phyloP scores from a whole-genome alignment of 2,888 invertebrate species.

The Trissolcus japonicus region DNA sequence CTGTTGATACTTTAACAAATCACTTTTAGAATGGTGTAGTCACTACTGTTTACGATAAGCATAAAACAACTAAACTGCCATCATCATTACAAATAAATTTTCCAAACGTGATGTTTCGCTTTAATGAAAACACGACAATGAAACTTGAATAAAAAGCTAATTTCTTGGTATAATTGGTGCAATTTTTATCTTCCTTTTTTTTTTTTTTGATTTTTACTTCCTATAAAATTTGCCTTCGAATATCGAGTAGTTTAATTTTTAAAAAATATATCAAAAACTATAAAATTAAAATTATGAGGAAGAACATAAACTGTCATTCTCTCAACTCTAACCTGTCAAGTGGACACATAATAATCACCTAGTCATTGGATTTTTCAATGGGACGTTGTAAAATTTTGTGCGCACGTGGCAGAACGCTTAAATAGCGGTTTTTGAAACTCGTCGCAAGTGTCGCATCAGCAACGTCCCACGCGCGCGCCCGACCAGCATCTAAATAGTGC shows the following conservation, averaged over 20 bases:
- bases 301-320: too few relatives aligned
- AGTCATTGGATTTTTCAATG: constrained; percentile 34
- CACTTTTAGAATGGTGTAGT: constrained; percentile 34
- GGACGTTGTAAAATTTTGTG: constrained; percentile 37
- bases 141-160: neutral
- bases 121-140: constrained; percentile 8
- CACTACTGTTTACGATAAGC: constrained; percentile 45
- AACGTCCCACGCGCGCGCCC: constrained; percentile 36
- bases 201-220: too few relatives aligned
- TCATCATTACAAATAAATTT: constrained; percentile 36
- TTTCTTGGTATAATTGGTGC: too few relatives aligned
- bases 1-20: constrained; percentile 33
- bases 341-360: constrained; percentile 23
- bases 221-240: neutral
- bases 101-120: constrained; percentile 1
- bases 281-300: neutral
- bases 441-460: constrained; percentile 22
- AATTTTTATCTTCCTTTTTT: too few relatives aligned
- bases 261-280: neutral
- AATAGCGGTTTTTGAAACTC: constrained; percentile 28
- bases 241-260: neutral
- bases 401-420: constrained; percentile 42
- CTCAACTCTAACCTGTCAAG: too few relatives aligned
- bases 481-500: constrained; percentile 30
- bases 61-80: constrained; percentile 15